These are phyloP conservation scores for Halcyon chelicuti DNA, from an alignment of 2,797 vertebrate genomes.

Conservation along the genomic window DNA sequence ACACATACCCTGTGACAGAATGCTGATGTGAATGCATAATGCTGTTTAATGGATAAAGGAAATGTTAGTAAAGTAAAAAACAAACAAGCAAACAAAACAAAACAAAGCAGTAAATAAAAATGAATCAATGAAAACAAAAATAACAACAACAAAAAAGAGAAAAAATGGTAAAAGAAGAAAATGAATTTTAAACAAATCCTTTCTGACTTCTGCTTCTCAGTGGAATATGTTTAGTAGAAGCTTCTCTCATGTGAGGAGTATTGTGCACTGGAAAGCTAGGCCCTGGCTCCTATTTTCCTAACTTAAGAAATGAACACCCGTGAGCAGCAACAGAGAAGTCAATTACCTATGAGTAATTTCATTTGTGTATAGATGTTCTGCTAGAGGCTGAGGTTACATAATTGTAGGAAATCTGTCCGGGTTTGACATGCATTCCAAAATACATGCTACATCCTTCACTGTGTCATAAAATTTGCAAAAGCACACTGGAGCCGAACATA, in stretches of 20 bases:
- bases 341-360: not conserved
- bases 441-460: not conserved
- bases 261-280: not conserved
- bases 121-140: not conserved
- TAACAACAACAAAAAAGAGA: not conserved
- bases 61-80: not conserved
- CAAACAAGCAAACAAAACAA: not conserved
- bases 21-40: not conserved
- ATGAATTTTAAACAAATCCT: not conserved
- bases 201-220: not conserved
- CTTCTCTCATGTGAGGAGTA: not conserved
- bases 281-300: not conserved
- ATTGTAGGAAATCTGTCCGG: not conserved
- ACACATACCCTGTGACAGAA: not conserved
- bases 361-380: not conserved
- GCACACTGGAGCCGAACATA: conserved; percentile 2
- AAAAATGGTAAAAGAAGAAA: not conserved
- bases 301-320: not conserved
- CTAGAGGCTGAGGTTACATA: conserved; percentile 1
- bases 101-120: not conserved
- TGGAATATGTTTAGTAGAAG: not conserved
- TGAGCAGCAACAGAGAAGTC: not conserved
- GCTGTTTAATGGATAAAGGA: not conserved
- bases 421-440: conserved; percentile 6
- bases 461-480: conserved; percentile 54